Evolutionary conservation across 2,888 invertebrate species (phyloP).

Genomic region (Timema cristinae): DNA sequence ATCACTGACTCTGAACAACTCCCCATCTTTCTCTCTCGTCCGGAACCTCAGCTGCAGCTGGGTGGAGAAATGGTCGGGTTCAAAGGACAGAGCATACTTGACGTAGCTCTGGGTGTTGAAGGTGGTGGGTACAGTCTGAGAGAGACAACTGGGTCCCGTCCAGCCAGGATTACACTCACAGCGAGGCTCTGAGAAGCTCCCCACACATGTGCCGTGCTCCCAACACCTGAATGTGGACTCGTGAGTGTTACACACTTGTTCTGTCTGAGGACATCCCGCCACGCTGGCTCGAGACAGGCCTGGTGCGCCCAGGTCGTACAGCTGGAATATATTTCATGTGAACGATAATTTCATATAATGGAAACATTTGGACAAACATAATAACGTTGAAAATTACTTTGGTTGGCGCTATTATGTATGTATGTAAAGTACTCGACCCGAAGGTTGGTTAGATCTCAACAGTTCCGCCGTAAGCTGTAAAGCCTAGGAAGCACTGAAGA

Average conservation of each 20-base stretch:
- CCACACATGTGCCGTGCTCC: conserved; percentile 38
- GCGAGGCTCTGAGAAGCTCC: conserved; percentile 43
- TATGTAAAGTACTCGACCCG: too few relatives aligned
- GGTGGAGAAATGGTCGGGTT: conserved; percentile 45
- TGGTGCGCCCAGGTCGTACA: conserved; percentile 53
- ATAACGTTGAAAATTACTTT: too few relatives aligned
- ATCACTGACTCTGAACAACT: conserved; percentile 49
- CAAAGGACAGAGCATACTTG: conserved; percentile 50
- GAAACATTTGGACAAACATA: too few relatives aligned
- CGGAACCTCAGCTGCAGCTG: conserved; percentile 53
- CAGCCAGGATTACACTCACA: conserved; percentile 57
- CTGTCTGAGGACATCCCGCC: conserved; percentile 49
- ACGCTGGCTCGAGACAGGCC: conserved; percentile 43
- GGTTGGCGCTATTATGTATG: too few relatives aligned
- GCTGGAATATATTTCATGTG: conserved; percentile 38
- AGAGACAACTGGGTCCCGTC: conserved; percentile 43
- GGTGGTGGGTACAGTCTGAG: conserved; percentile 44
- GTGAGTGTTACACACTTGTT: conserved; percentile 47
- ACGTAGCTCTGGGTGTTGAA: conserved; percentile 50
- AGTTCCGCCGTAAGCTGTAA: too few relatives aligned
- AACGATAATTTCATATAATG: too few relatives aligned
- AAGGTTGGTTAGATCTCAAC: too few relatives aligned
- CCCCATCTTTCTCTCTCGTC: conserved; percentile 49
- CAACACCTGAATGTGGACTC: conserved; percentile 44
- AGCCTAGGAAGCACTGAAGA: too few relatives aligned